phyloP scores from a whole-genome alignment of 2,113 vertebrate species.

The Elachura formosa region DNA sequence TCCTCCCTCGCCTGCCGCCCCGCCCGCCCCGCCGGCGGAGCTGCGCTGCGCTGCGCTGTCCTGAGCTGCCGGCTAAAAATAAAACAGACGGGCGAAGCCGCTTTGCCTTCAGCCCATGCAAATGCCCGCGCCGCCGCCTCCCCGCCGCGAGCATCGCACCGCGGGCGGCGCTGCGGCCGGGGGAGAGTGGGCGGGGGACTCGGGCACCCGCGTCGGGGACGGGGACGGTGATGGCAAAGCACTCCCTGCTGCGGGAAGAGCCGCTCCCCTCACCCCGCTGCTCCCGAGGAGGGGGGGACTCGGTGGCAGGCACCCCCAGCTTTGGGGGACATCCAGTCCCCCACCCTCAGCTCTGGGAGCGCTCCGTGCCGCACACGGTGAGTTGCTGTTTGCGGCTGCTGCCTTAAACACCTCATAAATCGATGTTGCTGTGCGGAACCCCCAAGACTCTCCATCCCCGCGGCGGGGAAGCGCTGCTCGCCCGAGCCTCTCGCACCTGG shows the following conservation, averaged over 20 bases:
- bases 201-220: background rate
- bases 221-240: background rate
- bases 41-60: background rate
- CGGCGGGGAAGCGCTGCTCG: background rate
- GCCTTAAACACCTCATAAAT: background rate
- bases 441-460: too few relatives aligned
- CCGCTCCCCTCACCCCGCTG: background rate
- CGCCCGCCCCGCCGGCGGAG: constrained; percentile 45
- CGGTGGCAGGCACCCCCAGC: background rate
- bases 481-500: background rate
- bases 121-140: constrained; percentile 6
- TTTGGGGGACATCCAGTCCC: background rate
- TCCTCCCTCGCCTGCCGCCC: background rate
- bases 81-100: constrained; percentile 49
- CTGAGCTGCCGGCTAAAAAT: constrained; percentile 78
- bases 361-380: background rate
- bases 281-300: background rate
- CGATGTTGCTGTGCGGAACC: background rate
- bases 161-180: background rate
- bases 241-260: background rate
- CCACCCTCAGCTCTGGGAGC: background rate
- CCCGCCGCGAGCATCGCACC: background rate
- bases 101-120: constrained; percentile 67
- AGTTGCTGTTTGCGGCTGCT: background rate
- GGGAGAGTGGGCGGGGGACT: background rate